These are phyloP conservation scores for Babylonia areolata DNA, from an alignment of 1,140 invertebrate genomes.

Conservation along the genomic window DNA sequence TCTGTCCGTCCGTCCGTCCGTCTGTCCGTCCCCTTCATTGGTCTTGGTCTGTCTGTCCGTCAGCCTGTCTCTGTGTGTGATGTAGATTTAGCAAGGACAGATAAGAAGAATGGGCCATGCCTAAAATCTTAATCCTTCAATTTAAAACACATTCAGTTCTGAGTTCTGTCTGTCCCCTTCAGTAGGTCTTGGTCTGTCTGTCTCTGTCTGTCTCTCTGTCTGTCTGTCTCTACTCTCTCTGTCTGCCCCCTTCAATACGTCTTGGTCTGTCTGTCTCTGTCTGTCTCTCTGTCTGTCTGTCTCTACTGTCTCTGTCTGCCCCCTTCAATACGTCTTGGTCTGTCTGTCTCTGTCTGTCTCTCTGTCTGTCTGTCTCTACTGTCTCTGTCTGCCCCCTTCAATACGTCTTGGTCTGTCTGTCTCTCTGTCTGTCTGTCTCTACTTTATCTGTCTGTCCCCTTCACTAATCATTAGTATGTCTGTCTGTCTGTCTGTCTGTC, in stretches of 20 bases:
- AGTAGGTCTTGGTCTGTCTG: not conserved
- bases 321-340: not conserved
- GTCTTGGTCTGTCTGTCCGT: too few species aligned
- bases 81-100: too few species aligned
- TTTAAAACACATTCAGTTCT: too few species aligned
- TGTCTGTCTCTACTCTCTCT: conserved; percentile 23
- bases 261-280: not conserved
- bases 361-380: not conserved
- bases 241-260: not conserved
- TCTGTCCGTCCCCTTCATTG: too few species aligned
- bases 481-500: too few species aligned
- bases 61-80: too few species aligned
- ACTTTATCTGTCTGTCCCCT: not conserved
- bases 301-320: not conserved
- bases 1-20: too few species aligned
- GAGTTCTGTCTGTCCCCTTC: too few species aligned
- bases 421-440: conserved; percentile 1
- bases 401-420: too few species aligned
- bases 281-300: not conserved
- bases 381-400: too few species aligned
- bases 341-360: conserved; percentile 23
- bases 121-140: too few species aligned
- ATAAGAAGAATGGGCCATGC: too few species aligned
- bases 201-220: conserved; percentile 20
- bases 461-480: not conserved